Percentiles rank a stretch among this genome's conserved stretches.
These are phyloP conservation scores for Danio tinwini DNA, from an alignment of 2,797 vertebrate species.

Conservation along the genomic window DNA sequence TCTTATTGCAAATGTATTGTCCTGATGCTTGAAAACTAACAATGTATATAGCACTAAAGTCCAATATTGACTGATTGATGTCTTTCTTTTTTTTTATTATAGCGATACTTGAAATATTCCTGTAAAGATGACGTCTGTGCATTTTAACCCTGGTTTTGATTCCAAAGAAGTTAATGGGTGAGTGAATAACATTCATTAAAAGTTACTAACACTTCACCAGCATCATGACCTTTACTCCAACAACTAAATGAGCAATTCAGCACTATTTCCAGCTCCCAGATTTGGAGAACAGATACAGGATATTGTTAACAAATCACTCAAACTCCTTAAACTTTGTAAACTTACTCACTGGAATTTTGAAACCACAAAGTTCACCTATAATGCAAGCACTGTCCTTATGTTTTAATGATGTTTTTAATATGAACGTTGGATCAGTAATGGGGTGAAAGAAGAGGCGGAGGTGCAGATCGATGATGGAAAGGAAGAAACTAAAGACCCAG, in stretches of 20 bases:
- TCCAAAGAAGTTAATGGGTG: constrained; percentile 77
- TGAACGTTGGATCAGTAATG: constrained; percentile 49
- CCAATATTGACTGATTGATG: neutral
- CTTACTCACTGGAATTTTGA: no score
- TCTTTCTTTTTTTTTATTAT: no score
- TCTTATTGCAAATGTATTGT: no score
- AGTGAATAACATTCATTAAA: constrained; percentile 65
- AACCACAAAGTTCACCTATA: neutral
- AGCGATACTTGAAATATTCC: neutral
- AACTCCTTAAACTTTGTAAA: neutral
- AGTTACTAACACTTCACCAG: constrained; percentile 1
- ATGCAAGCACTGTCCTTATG: neutral
- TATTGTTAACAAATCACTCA: neutral
- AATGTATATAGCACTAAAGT: neutral
- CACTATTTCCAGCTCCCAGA: neutral
- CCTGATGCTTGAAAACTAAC: no score
- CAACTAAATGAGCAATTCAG: constrained; percentile 17
- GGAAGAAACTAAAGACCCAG: constrained; percentile 70
- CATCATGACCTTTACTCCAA: constrained; percentile 49
- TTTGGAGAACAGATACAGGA: no score
- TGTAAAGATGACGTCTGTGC: constrained; percentile 81
- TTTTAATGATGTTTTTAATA: neutral
- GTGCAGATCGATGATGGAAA: constrained; percentile 88
- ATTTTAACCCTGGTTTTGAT: constrained; percentile 78
- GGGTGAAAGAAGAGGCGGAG: constrained; percentile 77